Evolutionary conservation across 2,797 vertebrate genomes (phyloP), one percentile per base, ranked within the genome.

Genomic region (Alexandromys oeconomus): DNA sequence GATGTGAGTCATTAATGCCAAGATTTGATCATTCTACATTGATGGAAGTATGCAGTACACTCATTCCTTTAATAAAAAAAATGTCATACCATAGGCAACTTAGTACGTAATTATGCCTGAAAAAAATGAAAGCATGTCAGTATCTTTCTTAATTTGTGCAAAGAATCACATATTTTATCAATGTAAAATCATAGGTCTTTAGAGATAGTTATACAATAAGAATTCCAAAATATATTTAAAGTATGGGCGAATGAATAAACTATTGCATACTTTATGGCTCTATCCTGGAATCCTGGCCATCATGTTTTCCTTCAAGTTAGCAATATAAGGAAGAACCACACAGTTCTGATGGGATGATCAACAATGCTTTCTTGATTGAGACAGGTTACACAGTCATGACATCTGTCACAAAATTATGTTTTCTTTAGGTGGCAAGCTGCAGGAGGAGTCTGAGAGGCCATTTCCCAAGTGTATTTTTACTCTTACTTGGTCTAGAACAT

Each of bases 31-130:
- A 86, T 73, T 92, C 92, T 89, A 78, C 63, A 74, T 40, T 78
- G 91, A 89, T 54, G 90, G 59, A 95, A 51, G 9, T 87, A 89
- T 65, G 82, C 61, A 90, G 91, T 74, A 79, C 65, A 80, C 85
- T 95, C 40, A 91, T 91, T 96, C 40, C 17, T 88, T 93, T 89
- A 95, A 94, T 71, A 91, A 96, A 65, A 93, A 79, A 61, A 54
- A 13, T 73, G 31, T 63, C 67, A 77, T 79, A 74, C 34, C 13
- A 27, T 54, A 54, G 65, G 77, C 21, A 90, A 37, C 90, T 96
- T 94, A 93, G 48, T 90, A 94, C 59, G 61, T 90, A 92, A 97
- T 95, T 79, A 10, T 61, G 69, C n/a, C 48, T 48, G 54, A 92
- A 61, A 96, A 51, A 51, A 93, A 81, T 76, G 29, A 90, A 95